Evolutionary conservation across 2,113 vertebrate species (phyloP).

Genomic region (Blennius ocellaris): DNA sequence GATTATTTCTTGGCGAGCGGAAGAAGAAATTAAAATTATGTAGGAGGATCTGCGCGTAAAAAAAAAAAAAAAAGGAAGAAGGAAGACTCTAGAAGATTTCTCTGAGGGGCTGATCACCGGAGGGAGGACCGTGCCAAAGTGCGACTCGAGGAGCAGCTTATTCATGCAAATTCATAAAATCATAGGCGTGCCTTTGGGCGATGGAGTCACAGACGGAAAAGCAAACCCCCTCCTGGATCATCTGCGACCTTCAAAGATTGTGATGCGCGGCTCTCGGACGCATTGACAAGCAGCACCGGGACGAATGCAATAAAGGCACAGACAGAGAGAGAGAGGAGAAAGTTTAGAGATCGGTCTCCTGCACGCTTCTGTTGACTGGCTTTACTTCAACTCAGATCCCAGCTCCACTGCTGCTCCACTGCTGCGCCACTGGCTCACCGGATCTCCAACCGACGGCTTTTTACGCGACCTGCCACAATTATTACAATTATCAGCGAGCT

Average conservation of each 20-base stretch:
- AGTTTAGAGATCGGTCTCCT: constrained; percentile 30
- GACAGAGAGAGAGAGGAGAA: constrained; percentile 34
- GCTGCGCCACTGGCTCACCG: constrained; percentile 45
- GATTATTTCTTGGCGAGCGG: constrained; percentile 15
- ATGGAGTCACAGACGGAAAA: constrained; percentile 86
- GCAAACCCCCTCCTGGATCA: constrained; percentile 83
- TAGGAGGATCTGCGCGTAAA: constrained; percentile 60
- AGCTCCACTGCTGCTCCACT: constrained; percentile 24
- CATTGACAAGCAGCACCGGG: constrained; percentile 67
- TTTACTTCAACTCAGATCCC: no score
- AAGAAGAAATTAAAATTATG: constrained; percentile 46
- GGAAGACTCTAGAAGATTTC: constrained; percentile 44
- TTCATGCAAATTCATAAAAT: constrained; percentile 82
- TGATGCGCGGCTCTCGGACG: constrained; percentile 80
- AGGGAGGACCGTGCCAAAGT: constrained; percentile 61
- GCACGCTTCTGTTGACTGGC: constrained; percentile 20
- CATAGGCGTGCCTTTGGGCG: constrained; percentile 86
- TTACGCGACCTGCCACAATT: constrained; percentile 8
- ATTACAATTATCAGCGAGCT: not conserved
- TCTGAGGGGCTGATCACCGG: constrained; percentile 10
- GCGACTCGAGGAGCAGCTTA: constrained; percentile 64
- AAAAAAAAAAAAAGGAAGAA: constrained; percentile 5
- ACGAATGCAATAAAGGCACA: constrained; percentile 44
- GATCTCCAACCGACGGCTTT: constrained; percentile 29
- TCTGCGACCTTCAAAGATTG: constrained; percentile 86